A percentile compares a stretch with the other conserved stretches of the same genome.
These are phyloP conservation scores for Flexamia atlantica DNA, from an alignment of 2,888 invertebrate genomes.

Conservation along the genomic window DNA sequence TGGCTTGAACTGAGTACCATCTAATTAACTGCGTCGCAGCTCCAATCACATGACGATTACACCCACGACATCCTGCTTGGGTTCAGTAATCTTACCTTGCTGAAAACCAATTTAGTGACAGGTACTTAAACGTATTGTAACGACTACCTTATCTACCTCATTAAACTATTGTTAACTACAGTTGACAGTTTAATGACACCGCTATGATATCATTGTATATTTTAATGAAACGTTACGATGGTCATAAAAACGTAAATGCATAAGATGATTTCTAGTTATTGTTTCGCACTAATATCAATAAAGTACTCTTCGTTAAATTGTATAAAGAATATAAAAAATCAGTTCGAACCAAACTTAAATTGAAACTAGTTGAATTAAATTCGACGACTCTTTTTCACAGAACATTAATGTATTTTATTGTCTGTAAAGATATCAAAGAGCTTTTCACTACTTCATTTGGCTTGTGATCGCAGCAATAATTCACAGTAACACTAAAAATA, in stretches of 20 bases:
- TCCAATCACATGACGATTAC: background rate
- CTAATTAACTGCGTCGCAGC: background rate
- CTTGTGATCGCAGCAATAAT: background rate
- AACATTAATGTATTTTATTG: background rate
- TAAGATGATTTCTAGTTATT: too few relatives aligned
- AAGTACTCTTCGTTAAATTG: too few relatives aligned
- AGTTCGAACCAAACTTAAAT: background rate
- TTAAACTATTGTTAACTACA: too few relatives aligned
- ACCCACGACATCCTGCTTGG: background rate
- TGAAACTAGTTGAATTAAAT: background rate
- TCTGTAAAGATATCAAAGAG: background rate
- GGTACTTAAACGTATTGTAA: too few relatives aligned
- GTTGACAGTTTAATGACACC: too few relatives aligned
- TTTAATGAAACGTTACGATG: too few relatives aligned
- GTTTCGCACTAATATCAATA: too few relatives aligned
- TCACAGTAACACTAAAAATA: too few relatives aligned
- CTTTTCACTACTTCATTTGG: background rate
- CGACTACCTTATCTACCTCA: too few relatives aligned
- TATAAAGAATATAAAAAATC: background rate
- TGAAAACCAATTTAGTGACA: background rate
- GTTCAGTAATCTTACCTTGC: background rate
- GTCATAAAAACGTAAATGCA: too few relatives aligned
- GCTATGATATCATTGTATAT: too few relatives aligned
- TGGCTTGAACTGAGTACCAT: background rate
- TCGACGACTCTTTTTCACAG: slow-evolving; percentile 1